Base-by-base conservation (phyloP, 2,113 vertebrate species). In the Cebidichthys violaceus region DNA sequence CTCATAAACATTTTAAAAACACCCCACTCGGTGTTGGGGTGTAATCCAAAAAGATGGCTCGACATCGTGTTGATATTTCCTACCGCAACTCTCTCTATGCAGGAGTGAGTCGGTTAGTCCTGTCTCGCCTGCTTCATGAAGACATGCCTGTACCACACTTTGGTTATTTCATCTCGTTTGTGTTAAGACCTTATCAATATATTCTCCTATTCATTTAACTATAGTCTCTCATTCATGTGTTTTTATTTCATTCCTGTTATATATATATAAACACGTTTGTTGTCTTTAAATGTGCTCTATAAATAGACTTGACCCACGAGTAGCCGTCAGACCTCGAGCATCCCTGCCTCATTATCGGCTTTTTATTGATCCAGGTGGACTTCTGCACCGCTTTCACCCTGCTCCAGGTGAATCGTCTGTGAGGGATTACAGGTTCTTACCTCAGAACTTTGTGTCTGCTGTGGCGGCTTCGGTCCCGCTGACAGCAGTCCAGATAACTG, bases 401-500 rank as follows among this genome's bases (percentile, higher is more conserved):
- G 6, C 76, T 5, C 70, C 33, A 64, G 65, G 62, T 57, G 60
- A 77, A 81, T 83, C 43, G 31, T 55, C 55, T 0, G 2, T 0
- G 2, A 79, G 64, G 79, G 81, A 83, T 83, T 70, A 54, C 31
- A 52, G 57, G 77, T 10, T 75, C 88, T 94, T 95, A 99, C 98
- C 98, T 97, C 95, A 99, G 96, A 83, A 96, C 97, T 95, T 97
- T 98, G 94, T 98, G 97, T 75, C 98, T 96, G 92, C 97, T 99
- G 77, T 99, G 98, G 37, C 98, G 95, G 95, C 98, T 99, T 45
- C 97, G 89, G 66, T 98, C 97, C 65, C 97, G 93, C 93, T 99
- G 98, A 88, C 98, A 99, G 91, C 97, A 98, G 82, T 99, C 98
- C 77, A 99, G 84, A 50, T 99, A 99, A 90, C 98, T 99, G 96